Base-by-base conservation (phyloP, 2,797 vertebrate species). In the Pseudomugil gertrudae region DNA sequence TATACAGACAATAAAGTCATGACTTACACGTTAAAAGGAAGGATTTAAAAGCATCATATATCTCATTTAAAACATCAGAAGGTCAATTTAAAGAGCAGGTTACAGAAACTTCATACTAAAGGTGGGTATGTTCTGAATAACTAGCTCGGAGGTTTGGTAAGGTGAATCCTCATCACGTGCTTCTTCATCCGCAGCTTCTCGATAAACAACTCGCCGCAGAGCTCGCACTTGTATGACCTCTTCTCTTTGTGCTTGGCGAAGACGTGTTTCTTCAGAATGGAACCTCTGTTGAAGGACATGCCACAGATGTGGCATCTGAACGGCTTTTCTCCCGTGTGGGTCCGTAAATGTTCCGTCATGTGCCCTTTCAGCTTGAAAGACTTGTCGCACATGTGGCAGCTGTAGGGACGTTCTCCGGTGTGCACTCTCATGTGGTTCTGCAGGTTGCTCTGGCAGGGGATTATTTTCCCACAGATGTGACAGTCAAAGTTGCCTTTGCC, bases 361-460 rank as follows among this genome's bases (percentile, higher is more conserved):
- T 89, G 84, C 33, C 83, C 83, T 48, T 85, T 88, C 56, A 82
- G 72, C 62, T 85, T 87, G 2, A 89, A 89, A 51, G 72, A 63
- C 67, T 88, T 87, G 33, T 75, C 79, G 2, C 87, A 88, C 64
- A 80, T 74, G 2, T 74, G 68, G 68, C 87, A 89, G 71, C 62
- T 68, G 80, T 84, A 85, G 29, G 87, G 87, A 57, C 85, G 79
- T 70, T 89, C 81, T 9, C 87, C 87, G 0, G 86, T 89, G 70
- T 87, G 88, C 0, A 87, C 83, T 17, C 83, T 70, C 83, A 88
- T 90, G 36, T 90, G 84, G 63, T 83, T 87, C 66, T 80, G 84
- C 72, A 88, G 84, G 15, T 84, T 80, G 73, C 83, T 84, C 65
- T 82, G 81, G 32, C 78, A 79, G 19, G 78, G 80, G 4, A 86